Evolutionary conservation across 2,888 invertebrate species (phyloP), one percentile per base, ranked within the genome.

Genomic region (Orchesella flavescens): DNA sequence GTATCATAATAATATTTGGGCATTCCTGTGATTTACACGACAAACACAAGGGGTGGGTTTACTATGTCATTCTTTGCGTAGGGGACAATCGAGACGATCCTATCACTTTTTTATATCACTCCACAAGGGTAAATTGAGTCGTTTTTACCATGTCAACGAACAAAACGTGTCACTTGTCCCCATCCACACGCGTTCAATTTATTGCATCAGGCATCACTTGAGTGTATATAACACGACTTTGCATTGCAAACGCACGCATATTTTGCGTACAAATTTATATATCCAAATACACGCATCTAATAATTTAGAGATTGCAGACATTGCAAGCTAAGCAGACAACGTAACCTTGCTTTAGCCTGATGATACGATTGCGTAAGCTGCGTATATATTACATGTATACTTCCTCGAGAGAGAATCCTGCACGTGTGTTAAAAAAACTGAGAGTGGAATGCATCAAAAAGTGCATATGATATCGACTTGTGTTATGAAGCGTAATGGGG

Each of bases 71-170:
- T 53, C 53, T 5, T 53, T 53, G 3, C 10, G 9, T 10, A 1
- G 57, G 57, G 57, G 57, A 57, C 57, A 57, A 17, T 57, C 17
- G 57, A 57, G 57, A 57, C 55, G 5, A 15, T 7, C 5, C 21
- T 10, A 61, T 3, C 34, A 15, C 23, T 17, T 4, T 34, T 34
- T n/a, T n/a, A n/a, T n/a, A n/a, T n/a, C n/a, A n/a, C n/a, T n/a
- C n/a, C n/a, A n/a, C n/a, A n/a, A n/a, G 57, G 57, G 57, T 57
- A n/a, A 57, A 57, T 57, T 57, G 61, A 61, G 21, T 19, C 61
- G 5, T 61, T 61, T 61, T 61, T 61, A 21, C 15, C 21, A 17
- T 61, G 15, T 57, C 57, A 46, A 7, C 13, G 46, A 7, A 7
- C 46, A 46, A 10, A 46, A 46, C 55, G 55, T 55, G 55, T 55